phyloP scores from a whole-genome alignment of 2,797 vertebrate genomes.

The Potorous gilbertii region DNA sequence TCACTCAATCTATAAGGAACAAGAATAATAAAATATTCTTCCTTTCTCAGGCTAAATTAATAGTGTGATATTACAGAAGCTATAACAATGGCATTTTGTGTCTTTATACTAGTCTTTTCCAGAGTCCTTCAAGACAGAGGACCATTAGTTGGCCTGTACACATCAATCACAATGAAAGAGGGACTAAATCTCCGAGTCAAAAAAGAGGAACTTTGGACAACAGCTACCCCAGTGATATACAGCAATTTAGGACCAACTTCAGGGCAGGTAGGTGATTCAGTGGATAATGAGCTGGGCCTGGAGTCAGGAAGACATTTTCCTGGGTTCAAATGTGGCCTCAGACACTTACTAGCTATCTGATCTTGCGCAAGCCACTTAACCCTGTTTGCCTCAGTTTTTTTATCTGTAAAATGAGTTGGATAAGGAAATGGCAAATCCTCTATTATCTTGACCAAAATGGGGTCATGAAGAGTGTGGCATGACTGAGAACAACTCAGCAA shows the following conservation, averaged over 20 bases:
- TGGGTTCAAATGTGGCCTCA: background rate
- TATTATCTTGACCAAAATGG: background rate
- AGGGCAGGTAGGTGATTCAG: background rate
- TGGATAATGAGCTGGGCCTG: background rate
- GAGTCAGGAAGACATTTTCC: background rate
- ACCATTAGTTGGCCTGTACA: slow-evolving; percentile 47
- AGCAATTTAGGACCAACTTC: slow-evolving; percentile 10
- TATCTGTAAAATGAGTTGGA: background rate
- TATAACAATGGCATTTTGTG: slow-evolving; percentile 59
- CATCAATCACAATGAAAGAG: slow-evolving; percentile 39
- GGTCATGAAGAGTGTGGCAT: background rate
- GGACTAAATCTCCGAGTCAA: slow-evolving; percentile 43
- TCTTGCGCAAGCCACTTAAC: background rate
- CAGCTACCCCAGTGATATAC: background rate
- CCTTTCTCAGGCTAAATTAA: slow-evolving; percentile 46
- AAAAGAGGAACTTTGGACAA: background rate
- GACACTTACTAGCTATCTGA: background rate
- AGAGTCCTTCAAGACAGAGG: slow-evolving; percentile 14
- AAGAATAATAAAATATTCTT: slow-evolving; percentile 47
- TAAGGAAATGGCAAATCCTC: background rate
- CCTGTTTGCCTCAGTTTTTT: background rate
- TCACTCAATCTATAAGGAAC: background rate
- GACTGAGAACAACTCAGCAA: background rate
- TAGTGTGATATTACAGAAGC: slow-evolving; percentile 33
- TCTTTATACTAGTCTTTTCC: slow-evolving; percentile 14